Base-by-base conservation (phyloP, 2,113 vertebrate species). In the Jacana jacana region DNA sequence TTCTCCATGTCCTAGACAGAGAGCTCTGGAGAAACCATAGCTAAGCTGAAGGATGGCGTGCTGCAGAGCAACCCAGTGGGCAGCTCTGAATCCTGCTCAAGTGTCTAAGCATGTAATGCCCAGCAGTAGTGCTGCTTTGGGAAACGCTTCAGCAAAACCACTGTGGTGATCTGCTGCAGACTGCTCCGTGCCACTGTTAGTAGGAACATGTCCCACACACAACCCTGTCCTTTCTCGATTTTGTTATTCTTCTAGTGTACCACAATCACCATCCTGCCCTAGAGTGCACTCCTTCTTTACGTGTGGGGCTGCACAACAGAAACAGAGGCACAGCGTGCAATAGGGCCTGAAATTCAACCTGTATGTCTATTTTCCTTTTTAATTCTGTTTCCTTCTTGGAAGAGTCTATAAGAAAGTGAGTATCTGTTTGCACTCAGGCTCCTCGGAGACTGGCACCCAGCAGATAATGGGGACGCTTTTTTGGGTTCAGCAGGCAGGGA, bases 161-260 rank as follows among this genome's bases (percentile, higher is more conserved):
- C 48, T 51, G 33, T 1, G 3, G 42, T 35, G 44, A 85, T 57
- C 35, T 64, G 28, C 61, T 63, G 16, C 9, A 65, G 39, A 23
- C 52, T 71, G 7, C 19, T 51, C 48, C 19, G 28, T 0, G 0
- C 54, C 82, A 35, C n/a, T 68, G 14, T n/a, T 30, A 51, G 10
- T 25, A 13, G 13, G 7, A 86, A 15, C 9, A 8, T 5, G 9
- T 13, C 30, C 61, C 27, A 6, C 24, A 25, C 2, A 2, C 13
- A 64, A 19, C 40, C 3, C 30, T 65, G 7, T 20, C 6, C 39
- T 63, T 71, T 23, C 48, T 60, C 28, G 35, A 16, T 48, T 83
- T 72, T 72, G 23, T 25, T 82, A 6, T 19, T 80, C n/a, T 81
- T 20, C 40, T 40, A 13, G 14, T 13, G 7, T 24, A 42, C 23